Percentiles rank a stretch among this genome's conserved stretches.
These are phyloP conservation scores for Scaptomyza flava DNA, from an alignment of 2,888 invertebrate species.

Conservation along the genomic window DNA sequence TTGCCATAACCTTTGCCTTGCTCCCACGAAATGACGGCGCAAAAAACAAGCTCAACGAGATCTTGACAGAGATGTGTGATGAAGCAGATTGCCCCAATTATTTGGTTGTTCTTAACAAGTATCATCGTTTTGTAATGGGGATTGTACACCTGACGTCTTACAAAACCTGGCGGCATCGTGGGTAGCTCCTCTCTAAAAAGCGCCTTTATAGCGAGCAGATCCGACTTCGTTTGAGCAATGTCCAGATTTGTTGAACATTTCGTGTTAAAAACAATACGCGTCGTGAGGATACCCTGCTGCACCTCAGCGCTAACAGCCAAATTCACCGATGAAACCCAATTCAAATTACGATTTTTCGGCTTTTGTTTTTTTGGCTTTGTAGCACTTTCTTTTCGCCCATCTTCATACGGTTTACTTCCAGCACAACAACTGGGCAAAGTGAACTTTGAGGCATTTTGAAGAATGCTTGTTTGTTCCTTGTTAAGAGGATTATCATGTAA, in stretches of 20 bases:
- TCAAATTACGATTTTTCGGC: no score
- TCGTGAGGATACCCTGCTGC: neutral
- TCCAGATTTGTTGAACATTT: conserved; percentile 85
- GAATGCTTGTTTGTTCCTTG: no score
- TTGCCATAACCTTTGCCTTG: conserved; percentile 99
- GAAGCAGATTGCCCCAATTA: conserved; percentile 99
- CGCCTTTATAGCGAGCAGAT: conserved; percentile 92
- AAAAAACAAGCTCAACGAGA: conserved; percentile 99
- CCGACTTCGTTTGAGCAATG: conserved; percentile 93
- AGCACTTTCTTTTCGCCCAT: no score
- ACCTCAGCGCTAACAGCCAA: neutral
- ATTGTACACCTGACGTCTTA: conserved; percentile 96
- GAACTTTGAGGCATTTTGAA: no score
- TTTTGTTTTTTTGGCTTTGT: no score
- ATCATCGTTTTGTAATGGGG: conserved; percentile 96
- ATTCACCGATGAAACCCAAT: no score
- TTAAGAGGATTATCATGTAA: no score
- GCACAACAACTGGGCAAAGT: no score
- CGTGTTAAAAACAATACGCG: conserved; percentile 9
- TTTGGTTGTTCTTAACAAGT: conserved; percentile 91
- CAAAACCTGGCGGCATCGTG: conserved; percentile 98
- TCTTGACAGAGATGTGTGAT: conserved; percentile 96
- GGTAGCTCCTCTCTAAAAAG: conserved; percentile 98
- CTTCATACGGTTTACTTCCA: no score
- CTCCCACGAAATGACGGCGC: conserved; percentile 97